phyloP scores from a whole-genome alignment of 2,888 invertebrate species.

The Sinopyrophorus schimmeli region DNA sequence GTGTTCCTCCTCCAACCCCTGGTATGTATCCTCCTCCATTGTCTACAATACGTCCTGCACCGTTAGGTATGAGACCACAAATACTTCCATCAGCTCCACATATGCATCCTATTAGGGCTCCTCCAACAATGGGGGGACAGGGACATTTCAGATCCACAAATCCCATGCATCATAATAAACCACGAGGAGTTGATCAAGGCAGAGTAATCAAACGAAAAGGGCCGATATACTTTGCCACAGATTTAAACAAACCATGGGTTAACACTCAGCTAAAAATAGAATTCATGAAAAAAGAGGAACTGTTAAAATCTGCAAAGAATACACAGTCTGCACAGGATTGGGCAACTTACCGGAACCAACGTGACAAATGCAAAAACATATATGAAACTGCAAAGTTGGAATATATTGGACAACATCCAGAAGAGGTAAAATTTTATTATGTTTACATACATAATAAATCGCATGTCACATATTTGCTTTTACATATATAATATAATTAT shows the following conservation, averaged over 20 bases:
- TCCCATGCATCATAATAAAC: constrained; percentile 30
- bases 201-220: constrained; percentile 46
- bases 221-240: constrained; percentile 42
- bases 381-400: constrained; percentile 61
- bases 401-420: constrained; percentile 59
- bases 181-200: constrained; percentile 45
- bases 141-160: constrained; percentile 38
- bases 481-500: no score
- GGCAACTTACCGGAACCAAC: constrained; percentile 61
- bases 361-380: constrained; percentile 61
- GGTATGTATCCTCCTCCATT: constrained; percentile 44
- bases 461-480: no score
- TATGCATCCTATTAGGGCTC: constrained; percentile 37
- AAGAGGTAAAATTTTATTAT: no score
- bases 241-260: constrained; percentile 63
- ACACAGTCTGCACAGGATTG: constrained; percentile 60
- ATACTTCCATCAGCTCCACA: constrained; percentile 41
- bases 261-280: constrained; percentile 60
- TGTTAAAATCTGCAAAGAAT: constrained; percentile 56
- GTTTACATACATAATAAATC: no score
- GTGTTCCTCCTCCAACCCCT: constrained; percentile 42
- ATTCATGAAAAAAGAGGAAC: constrained; percentile 59
- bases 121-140: constrained; percentile 38
- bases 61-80: constrained; percentile 40
- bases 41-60: constrained; percentile 45